A percentile compares a stretch with the other conserved stretches of the same genome.
Conservation (phyloP, 2,113 vertebrate species). For the Cettia cetti region DNA sequence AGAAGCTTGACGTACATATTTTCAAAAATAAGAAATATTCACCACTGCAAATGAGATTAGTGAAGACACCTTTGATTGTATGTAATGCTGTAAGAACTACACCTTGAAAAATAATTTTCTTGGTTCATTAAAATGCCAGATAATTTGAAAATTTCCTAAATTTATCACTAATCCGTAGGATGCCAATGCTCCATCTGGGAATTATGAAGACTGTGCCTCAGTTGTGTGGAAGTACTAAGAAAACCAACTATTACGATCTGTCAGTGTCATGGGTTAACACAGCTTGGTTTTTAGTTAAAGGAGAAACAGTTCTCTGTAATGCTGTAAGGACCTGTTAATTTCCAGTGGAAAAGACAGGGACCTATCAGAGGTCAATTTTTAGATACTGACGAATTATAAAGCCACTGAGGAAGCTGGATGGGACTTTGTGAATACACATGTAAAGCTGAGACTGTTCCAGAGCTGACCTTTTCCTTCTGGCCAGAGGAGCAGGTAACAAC, state of each 20-base stretch:
- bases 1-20: background rate
- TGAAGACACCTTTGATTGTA: fast-evolving
- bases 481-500: too few relatives aligned
- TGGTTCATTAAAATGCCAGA: background rate
- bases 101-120: background rate
- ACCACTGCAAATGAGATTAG: background rate
- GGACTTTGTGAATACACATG: too few relatives aligned
- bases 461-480: too few relatives aligned
- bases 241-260: background rate
- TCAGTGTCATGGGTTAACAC: background rate
- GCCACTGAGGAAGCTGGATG: too few relatives aligned
- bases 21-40: background rate
- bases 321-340: too few relatives aligned
- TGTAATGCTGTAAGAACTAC: background rate
- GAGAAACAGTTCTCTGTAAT: too few relatives aligned
- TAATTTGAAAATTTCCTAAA: background rate
- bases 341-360: too few relatives aligned
- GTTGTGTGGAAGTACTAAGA: background rate
- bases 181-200: background rate
- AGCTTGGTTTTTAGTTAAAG: too few relatives aligned
- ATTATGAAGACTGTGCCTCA: background rate
- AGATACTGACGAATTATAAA: too few relatives aligned
- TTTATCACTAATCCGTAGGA: background rate
- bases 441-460: too few relatives aligned
- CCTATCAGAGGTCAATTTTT: too few relatives aligned